Evolutionary conservation across 2,797 vertebrate genomes (phyloP).

Genomic region (Petrocephalus sullivani): DNA sequence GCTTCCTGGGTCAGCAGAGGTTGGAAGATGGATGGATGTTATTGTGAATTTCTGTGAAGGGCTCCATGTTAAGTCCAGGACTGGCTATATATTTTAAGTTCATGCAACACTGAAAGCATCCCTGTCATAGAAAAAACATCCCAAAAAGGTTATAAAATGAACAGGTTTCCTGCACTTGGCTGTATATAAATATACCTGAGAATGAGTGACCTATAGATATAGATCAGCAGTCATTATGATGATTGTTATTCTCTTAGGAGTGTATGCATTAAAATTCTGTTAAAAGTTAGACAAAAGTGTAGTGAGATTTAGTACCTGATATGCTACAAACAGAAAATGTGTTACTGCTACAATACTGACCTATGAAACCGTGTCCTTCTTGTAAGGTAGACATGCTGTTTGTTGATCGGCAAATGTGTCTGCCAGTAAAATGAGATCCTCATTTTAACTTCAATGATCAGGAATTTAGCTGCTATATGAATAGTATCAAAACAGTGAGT

Average conservation of each 20-base stretch:
- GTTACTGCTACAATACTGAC: background rate
- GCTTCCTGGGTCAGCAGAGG: background rate
- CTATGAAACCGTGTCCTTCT: background rate
- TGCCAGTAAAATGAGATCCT: too few species aligned
- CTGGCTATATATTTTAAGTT: background rate
- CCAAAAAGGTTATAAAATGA: background rate
- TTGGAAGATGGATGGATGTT: background rate
- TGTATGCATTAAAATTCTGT: too few species aligned
- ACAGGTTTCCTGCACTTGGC: background rate
- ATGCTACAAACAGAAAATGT: slow-evolving; percentile 6
- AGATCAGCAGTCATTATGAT: background rate
- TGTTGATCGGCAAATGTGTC: background rate
- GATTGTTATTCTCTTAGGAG: background rate
- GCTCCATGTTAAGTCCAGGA: background rate
- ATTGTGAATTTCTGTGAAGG: background rate
- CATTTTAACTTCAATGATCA: slow-evolving; percentile 44
- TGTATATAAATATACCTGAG: background rate
- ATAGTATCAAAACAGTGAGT: slow-evolving; percentile 45
- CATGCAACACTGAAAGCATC: background rate
- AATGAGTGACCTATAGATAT: background rate
- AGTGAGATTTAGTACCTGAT: slow-evolving; percentile 4
- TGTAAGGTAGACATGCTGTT: slow-evolving; percentile 20
- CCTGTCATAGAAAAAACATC: background rate
- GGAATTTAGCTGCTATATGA: slow-evolving; percentile 45
- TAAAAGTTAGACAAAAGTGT: too few species aligned